These are phyloP conservation scores for Zingel zingel DNA, from an alignment of 2,113 vertebrate species.

Conservation along the genomic window DNA sequence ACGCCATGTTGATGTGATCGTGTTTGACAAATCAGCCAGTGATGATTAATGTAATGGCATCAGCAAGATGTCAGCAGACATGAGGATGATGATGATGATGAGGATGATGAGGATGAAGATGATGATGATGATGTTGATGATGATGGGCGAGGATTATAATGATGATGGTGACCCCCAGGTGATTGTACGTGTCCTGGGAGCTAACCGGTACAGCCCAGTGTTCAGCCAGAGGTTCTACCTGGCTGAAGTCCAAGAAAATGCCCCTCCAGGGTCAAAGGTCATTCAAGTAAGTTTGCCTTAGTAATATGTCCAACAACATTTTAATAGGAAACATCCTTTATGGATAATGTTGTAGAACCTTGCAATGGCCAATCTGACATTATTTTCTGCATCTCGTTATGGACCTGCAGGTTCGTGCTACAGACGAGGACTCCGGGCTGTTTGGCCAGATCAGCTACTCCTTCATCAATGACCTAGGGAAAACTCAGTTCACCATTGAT, in stretches of 20 bases:
- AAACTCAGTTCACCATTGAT: conserved; percentile 91
- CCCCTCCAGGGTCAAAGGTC: conserved; percentile 88
- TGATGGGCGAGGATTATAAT: conserved; percentile 2
- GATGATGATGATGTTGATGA: neutral
- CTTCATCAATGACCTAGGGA: conserved; percentile 95
- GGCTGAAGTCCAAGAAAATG: conserved; percentile 93
- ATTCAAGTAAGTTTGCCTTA: conserved; percentile 80
- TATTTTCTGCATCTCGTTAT: neutral
- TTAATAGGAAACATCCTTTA: neutral
- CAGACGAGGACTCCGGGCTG: conserved; percentile 92
- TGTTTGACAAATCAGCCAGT: conserved; percentile 36
- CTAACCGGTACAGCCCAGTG: conserved; percentile 95
- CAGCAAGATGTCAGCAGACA: conserved; percentile 38
- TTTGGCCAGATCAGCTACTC: conserved; percentile 93
- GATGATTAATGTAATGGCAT: conserved; percentile 16
- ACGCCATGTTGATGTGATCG: conserved; percentile 20
- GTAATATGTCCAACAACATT: neutral
- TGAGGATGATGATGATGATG: neutral
- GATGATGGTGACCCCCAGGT: conserved; percentile 77
- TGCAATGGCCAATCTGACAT: neutral
- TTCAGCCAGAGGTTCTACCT: conserved; percentile 95
- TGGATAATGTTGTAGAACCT: neutral
- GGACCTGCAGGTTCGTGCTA: conserved; percentile 86
- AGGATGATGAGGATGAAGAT: too few relatives aligned
- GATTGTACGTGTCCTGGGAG: conserved; percentile 90